phyloP scores from a whole-genome alignment of 2,888 invertebrate genomes.

The Drosophila histrio region DNA sequence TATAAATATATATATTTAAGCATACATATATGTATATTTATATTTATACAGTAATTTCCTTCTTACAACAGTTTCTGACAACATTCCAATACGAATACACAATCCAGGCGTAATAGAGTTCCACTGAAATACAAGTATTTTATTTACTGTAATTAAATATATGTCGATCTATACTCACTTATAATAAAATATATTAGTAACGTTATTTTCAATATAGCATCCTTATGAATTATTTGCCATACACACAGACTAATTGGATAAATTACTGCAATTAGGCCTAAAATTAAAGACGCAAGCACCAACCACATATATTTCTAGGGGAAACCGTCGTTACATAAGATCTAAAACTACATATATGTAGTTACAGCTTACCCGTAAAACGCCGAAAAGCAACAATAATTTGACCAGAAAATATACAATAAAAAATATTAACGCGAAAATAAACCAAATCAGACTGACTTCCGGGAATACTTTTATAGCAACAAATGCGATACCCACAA shows the following conservation, averaged over 20 bases:
- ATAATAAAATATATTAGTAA: slow-evolving; percentile 8
- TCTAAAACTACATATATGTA: background rate
- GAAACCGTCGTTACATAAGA: background rate
- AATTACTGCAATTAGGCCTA: background rate
- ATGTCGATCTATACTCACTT: slow-evolving; percentile 8
- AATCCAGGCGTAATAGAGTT: slow-evolving; percentile 27
- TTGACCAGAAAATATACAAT: slow-evolving; percentile 20
- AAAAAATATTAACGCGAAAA: slow-evolving; percentile 4
- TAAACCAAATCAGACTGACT: no score
- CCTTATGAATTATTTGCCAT: background rate
- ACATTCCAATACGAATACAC: slow-evolving; percentile 28
- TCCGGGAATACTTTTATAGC: background rate
- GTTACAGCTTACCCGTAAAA: slow-evolving; percentile 46
- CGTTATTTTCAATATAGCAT: background rate
- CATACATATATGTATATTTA: background rate
- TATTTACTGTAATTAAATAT: background rate
- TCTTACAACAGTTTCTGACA: background rate
- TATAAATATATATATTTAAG: background rate
- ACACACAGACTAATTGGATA: background rate
- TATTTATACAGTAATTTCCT: background rate
- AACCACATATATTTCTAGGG: background rate
- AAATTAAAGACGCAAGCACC: background rate
- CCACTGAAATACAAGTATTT: slow-evolving; percentile 15
- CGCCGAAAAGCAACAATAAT: slow-evolving; percentile 13
- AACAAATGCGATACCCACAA: background rate